Conservation (phyloP, 2,888 invertebrate species). For the Xanthorhoe designata region DNA sequence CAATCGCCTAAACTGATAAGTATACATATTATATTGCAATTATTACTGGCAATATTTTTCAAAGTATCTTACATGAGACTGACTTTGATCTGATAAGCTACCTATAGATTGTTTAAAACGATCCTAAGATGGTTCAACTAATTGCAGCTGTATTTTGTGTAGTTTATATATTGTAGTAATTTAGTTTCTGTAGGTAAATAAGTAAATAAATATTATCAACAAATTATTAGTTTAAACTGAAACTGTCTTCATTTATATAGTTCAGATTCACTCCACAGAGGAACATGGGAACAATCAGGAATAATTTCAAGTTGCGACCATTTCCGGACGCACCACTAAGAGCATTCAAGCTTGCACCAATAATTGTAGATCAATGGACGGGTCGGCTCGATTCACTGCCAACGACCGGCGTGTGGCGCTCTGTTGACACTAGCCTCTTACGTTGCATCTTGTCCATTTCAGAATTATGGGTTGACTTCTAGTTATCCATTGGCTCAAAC, state of each 20-base stretch:
- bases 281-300: not conserved
- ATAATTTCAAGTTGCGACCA: constrained; percentile 23
- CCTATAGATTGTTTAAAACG: no score
- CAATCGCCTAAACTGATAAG: not conserved
- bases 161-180: no score
- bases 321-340: constrained; percentile 37
- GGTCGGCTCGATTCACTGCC: constrained; percentile 61
- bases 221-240: not conserved
- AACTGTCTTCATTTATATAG: not conserved
- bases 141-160: no score
- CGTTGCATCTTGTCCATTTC: constrained; percentile 31
- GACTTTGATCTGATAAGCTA: no score
- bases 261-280: not conserved
- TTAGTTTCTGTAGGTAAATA: no score
- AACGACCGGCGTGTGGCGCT: constrained; percentile 44
- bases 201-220: not conserved
- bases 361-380: constrained; percentile 66
- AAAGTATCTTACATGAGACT: no score
- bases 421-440: constrained; percentile 53
- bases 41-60: no score
- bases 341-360: constrained; percentile 53
- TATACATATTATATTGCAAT: no score
- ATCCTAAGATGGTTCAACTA: no score
- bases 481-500: constrained; percentile 9
- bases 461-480: constrained; percentile 20